These are phyloP conservation scores for Okapia johnstoni DNA, from an alignment of 2,113 vertebrate species.

Conservation along the genomic window DNA sequence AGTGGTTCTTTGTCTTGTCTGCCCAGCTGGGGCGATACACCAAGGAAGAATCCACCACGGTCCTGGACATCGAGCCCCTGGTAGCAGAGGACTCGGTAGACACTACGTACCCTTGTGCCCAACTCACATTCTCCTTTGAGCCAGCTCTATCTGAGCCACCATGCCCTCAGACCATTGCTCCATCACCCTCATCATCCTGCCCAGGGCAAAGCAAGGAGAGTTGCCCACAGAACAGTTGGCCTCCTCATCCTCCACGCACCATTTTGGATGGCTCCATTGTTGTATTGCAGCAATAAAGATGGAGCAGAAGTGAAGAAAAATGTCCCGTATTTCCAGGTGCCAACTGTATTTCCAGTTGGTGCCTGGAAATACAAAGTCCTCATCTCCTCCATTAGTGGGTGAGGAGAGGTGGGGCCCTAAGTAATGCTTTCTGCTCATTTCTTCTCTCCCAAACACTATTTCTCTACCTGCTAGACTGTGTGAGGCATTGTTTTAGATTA, in stretches of 20 bases:
- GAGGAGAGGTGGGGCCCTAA: neutral
- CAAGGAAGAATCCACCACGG: neutral
- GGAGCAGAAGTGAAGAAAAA: neutral
- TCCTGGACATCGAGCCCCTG: neutral
- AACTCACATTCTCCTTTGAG: neutral
- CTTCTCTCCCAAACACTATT: neutral
- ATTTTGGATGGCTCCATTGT: neutral
- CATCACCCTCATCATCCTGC: too few relatives aligned
- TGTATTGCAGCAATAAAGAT: neutral
- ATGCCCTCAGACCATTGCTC: neutral
- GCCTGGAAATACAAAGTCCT: neutral
- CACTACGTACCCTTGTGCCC: neutral
- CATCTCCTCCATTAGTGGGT: neutral
- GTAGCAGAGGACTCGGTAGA: neutral
- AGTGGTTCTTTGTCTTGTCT: neutral
- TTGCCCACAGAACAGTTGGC: neutral
- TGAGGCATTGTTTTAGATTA: neutral
- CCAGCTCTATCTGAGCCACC: neutral
- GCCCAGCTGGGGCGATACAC: neutral
- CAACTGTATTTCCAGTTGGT: neutral
- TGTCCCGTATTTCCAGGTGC: neutral
- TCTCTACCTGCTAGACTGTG: neutral
- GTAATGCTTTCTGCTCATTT: neutral
- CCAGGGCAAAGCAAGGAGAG: neutral
- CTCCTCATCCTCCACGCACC: neutral